These are phyloP conservation scores for Varroa destructor DNA, from an alignment of 1,140 invertebrate species.

Conservation along the genomic window DNA sequence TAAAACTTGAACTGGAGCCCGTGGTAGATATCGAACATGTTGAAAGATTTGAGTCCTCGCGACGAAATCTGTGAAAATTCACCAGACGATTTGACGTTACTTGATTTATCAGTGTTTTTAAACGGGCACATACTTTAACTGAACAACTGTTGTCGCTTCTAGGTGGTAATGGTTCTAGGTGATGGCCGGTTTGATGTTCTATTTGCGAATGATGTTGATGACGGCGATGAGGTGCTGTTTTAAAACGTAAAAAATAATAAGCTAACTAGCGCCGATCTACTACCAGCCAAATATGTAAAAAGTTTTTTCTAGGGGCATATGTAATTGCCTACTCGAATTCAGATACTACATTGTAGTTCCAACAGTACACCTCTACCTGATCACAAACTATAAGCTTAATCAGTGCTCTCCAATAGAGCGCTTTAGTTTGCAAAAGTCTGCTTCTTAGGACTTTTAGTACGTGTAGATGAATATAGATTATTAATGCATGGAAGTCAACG, in stretches of 20 bases:
- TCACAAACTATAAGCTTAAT: too few species aligned
- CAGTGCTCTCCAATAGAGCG: too few species aligned
- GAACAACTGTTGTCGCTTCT: neutral
- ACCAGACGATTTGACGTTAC: neutral
- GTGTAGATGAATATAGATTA: too few species aligned
- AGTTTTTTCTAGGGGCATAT: too few species aligned
- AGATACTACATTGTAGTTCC: too few species aligned
- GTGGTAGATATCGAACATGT: neutral
- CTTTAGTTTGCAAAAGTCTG: too few species aligned
- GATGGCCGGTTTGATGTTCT: neutral
- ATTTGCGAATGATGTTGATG: neutral
- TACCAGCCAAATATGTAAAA: too few species aligned
- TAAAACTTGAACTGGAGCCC: neutral
- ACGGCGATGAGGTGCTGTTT: neutral
- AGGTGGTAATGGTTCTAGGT: neutral
- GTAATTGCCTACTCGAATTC: too few species aligned
- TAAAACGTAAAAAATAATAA: neutral
- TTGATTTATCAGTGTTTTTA: neutral
- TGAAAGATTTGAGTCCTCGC: conserved; percentile 16
- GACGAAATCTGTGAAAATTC: neutral
- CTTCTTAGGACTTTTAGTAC: too few species aligned
- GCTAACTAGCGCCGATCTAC: neutral
- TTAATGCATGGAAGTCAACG: too few species aligned
- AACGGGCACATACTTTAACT: neutral
- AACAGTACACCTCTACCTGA: too few species aligned